A percentile compares a stretch with the other conserved stretches of the same genome.
Conservation (phyloP, 2,797 vertebrate genomes). For the Arremon brunneinucha region DNA sequence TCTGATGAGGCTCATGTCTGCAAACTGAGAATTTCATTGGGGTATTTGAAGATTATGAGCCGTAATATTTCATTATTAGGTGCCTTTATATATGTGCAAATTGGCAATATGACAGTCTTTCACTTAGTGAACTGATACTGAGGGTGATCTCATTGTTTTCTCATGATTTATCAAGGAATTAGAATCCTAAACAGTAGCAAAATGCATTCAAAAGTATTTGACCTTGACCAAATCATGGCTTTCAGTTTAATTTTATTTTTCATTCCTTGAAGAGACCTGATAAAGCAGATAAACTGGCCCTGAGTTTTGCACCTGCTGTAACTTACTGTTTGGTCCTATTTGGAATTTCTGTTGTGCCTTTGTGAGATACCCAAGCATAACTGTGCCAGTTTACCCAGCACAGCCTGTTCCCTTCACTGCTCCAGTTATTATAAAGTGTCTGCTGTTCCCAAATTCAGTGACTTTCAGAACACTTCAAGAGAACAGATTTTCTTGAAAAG, state of each 20-base stretch:
- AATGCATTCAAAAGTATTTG: neutral
- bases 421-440: neutral
- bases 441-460: neutral
- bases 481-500: neutral
- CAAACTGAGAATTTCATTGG: neutral
- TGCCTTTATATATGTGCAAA: neutral
- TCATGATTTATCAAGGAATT: neutral
- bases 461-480: neutral
- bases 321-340: neutral
- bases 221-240: constrained; percentile 8
- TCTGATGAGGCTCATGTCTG: neutral
- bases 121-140: neutral
- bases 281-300: neutral
- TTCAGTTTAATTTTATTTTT: constrained; percentile 4
- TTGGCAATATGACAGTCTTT: neutral
- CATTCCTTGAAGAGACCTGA: constrained; percentile 26
- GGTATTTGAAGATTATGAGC: neutral
- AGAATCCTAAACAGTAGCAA: neutral
- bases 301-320: constrained; percentile 12
- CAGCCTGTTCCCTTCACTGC: neutral
- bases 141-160: neutral
- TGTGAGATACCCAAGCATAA: neutral
- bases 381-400: neutral
- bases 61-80: neutral
- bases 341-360: constrained; percentile 1